Evolutionary conservation across 2,113 vertebrate genomes (phyloP), one percentile per base, ranked within the genome.

Genomic region (Spea multiplicata): DNA sequence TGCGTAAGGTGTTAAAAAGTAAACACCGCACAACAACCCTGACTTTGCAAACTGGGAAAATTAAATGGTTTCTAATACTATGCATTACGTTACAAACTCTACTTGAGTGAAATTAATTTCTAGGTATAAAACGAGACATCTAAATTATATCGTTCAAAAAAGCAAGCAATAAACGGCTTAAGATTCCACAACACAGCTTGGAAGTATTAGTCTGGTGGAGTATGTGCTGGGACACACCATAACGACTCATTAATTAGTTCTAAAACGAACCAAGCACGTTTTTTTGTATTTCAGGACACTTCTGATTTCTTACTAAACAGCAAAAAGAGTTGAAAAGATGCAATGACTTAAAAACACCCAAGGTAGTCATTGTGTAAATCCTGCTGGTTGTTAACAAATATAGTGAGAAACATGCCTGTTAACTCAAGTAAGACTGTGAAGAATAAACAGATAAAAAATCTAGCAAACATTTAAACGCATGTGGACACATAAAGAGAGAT

Each of bases 61-160:
- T 67, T 57, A 80, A 59, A 74, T 68, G 71, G 62, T 74, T 68
- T 44, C 74, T 72, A 71, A 73, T 73, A 80, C 50, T 13, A 74
- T 49, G 71, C 78, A n/a, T 80, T 55, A 67, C 16, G 68, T 80
- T 80, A 68, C 71, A 74, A 80, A 80, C 53, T 80, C 44, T 53
- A 74, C 78, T 68, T 80, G 78, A 71, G 68, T 80, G 78, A 80
- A 80, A 80, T 80, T 73, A 74, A 80, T 80, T 68, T 80, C 78
- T 80, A 74, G 71, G 78, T 80, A 71, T 80, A 66, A 80, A 80
- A 73, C 49, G 44, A 80, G 77, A 80, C 62, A 62, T 73, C 71
- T 52, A 74, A 73, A 80, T 67, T 61, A 80, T 80, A 64, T 73
- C 78, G 74, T 74, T 1, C 30, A 80, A 80, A 78, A 78, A 80